phyloP scores from a whole-genome alignment of 2,888 invertebrate species.

The Pandemis corylana region DNA sequence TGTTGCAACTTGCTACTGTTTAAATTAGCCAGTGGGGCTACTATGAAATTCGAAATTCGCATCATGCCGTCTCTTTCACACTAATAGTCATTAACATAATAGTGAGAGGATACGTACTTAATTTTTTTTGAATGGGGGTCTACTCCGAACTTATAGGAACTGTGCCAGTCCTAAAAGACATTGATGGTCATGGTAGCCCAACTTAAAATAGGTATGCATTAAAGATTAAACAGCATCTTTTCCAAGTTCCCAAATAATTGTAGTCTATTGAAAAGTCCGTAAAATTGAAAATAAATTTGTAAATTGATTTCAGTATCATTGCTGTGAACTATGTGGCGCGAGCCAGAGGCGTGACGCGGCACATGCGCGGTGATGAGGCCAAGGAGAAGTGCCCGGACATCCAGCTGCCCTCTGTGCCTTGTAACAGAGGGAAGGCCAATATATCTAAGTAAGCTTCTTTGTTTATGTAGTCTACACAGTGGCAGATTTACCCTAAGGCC shows the following conservation, averaged over 20 bases:
- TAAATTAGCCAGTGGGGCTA: neutral
- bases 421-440: conserved; percentile 96
- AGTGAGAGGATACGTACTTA: too few relatives aligned
- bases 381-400: conserved; percentile 95
- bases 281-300: neutral
- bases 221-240: too few relatives aligned
- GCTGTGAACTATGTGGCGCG: conserved; percentile 99
- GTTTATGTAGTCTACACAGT: neutral
- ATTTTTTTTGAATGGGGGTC: too few relatives aligned
- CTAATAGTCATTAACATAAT: too few relatives aligned
- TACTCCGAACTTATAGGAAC: too few relatives aligned
- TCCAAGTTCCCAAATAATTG: too few relatives aligned
- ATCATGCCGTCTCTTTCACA: too few relatives aligned
- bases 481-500: too few relatives aligned
- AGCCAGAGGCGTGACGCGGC: conserved; percentile 94
- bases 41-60: too few relatives aligned
- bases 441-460: conserved; percentile 90
- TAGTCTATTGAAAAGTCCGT: neutral
- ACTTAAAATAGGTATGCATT: too few relatives aligned
- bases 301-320: conserved; percentile 89
- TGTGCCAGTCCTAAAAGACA: too few relatives aligned
- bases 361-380: conserved; percentile 97
- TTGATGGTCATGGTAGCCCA: too few relatives aligned
- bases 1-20: neutral
- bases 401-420: conserved; percentile 92